Conservation (phyloP, 2,888 invertebrate genomes). For the Cancer borealis region DNA sequence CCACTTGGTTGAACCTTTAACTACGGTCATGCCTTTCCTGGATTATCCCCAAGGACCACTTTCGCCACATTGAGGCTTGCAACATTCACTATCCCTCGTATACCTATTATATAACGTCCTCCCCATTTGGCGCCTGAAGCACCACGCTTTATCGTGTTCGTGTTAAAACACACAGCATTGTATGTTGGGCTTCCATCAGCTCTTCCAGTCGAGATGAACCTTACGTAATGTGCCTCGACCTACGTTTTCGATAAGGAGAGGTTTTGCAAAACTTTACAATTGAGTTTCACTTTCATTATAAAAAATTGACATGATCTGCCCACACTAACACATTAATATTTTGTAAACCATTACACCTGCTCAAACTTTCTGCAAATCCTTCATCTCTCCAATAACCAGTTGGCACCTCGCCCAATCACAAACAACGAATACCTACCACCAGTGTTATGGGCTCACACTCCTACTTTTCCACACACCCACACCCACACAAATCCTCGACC, state of each 20-base stretch:
- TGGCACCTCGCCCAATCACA: not conserved
- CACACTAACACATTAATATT: not conserved
- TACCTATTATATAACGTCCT: not conserved
- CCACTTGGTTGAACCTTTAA: not conserved
- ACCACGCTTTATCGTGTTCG: not conserved
- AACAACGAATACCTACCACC: not conserved
- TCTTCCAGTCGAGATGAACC: not conserved
- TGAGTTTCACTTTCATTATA: not conserved
- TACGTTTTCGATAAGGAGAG: not conserved
- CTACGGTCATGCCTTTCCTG: not conserved
- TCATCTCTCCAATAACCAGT: not conserved
- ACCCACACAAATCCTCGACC: not conserved
- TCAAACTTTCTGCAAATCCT: not conserved
- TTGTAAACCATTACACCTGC: not conserved
- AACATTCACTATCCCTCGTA: slow-evolving; percentile 5
- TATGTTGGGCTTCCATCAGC: not conserved
- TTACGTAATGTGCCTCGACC: not conserved
- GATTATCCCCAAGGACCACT: not conserved
- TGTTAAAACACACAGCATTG: not conserved
- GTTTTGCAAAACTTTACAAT: not conserved
- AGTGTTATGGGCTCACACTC: not conserved
- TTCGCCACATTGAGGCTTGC: not conserved
- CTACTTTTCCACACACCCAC: not conserved
- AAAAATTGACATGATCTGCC: not conserved
- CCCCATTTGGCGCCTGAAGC: not conserved